These are phyloP conservation scores for Apodemia zela DNA, from an alignment of 2,888 invertebrate genomes.

Conservation along the genomic window DNA sequence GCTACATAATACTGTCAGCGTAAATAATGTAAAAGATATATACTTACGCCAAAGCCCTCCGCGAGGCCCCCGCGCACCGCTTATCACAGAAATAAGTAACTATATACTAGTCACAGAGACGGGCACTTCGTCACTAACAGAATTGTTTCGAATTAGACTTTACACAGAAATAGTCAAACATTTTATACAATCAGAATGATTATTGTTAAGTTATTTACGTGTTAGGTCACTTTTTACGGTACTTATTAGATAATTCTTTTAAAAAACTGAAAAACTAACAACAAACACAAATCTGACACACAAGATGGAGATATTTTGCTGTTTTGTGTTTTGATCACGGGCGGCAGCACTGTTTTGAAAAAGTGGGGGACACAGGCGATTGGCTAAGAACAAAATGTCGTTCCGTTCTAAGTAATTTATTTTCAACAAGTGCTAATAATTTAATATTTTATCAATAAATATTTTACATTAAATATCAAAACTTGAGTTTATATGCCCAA, in stretches of 20 bases:
- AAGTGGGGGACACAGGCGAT: conserved; percentile 51
- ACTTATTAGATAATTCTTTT: conserved; percentile 56
- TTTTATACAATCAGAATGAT: conserved; percentile 40
- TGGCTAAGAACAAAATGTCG: conserved; percentile 47
- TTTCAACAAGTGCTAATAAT: neutral
- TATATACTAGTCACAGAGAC: conserved; percentile 76
- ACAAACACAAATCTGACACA: conserved; percentile 83
- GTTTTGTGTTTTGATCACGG: conserved; percentile 67
- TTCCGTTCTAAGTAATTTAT: conserved; percentile 44
- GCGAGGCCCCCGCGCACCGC: conserved; percentile 73
- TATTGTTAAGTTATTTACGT: conserved; percentile 39
- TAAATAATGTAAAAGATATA: conserved; percentile 50
- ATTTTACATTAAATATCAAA: neutral
- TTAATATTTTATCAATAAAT: neutral
- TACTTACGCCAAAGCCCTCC: conserved; percentile 72
- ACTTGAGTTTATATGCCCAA: neutral
- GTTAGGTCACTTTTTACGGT: conserved; percentile 50
- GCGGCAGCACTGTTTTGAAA: conserved; percentile 63
- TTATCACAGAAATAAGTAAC: conserved; percentile 81
- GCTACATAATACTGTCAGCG: conserved; percentile 45
- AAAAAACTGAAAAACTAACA: conserved; percentile 70
- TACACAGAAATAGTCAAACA: conserved; percentile 38
- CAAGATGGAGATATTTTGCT: conserved; percentile 83
- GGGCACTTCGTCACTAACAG: conserved; percentile 72
- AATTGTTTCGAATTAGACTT: conserved; percentile 51